Evolutionary conservation across 2,797 vertebrate genomes (phyloP), one percentile per base, ranked within the genome.

Genomic region (Muscicapa striata): DNA sequence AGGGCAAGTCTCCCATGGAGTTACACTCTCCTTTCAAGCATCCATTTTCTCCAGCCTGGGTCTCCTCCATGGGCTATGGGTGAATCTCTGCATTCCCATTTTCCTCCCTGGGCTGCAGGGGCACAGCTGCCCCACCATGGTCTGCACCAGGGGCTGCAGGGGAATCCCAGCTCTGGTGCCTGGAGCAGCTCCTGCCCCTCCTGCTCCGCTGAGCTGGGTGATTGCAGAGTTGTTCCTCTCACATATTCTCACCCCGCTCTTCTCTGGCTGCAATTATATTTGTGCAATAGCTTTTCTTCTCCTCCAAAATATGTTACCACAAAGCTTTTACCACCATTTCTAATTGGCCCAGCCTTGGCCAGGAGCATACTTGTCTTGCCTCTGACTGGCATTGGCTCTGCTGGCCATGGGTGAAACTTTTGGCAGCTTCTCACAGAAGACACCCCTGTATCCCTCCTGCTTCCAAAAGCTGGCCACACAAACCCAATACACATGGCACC

Each of bases 61-160:
- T 51, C 32, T 66, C 10, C 22, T 59, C 22, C 18, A 4, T 2
- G 12, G 14, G 3, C 61, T 58, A 22, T 15, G 36, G 43, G 4
- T 43, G 32, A 32, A 27, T 58, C 22, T 43, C 36, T 5, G 18
- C 32, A 18, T 4, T 2, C 18, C 15, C 0, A 0, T 22, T 3
- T 1, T 43, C 22, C 22, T 23, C 22, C 32, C 22, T 10, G 15
- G 51, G 30, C 30, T 64, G 24, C 51, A 57, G 24, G 20, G 20
- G 1, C 20, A 30, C 16, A 66, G 43, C 21, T 58, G 23, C 20
- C 14, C 30, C 32, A 66, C 26, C 51, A 30, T 6, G 5, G 7
- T 0, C 41, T 49, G 27, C 21, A 26, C 17, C 32, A 36, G 0
- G 4, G 7, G 12, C 46, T 68, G 4, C 54, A 61, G 29, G 16